Evolutionary conservation across 2,888 invertebrate genomes (phyloP).

Genomic region (Mayetiola destructor): DNA sequence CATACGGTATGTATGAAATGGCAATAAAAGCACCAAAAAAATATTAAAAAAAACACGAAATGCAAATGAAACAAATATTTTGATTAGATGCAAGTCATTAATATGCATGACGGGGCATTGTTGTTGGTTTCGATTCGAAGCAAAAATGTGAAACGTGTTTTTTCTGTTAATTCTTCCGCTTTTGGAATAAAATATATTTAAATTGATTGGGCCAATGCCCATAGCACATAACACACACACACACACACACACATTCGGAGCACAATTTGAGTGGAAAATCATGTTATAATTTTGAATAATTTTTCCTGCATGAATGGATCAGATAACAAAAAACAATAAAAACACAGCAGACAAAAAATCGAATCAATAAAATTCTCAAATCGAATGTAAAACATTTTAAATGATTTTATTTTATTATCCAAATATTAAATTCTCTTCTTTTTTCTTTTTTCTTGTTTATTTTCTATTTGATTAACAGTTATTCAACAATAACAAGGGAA

Average conservation of each 20-base stretch:
- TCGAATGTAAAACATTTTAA: not conserved
- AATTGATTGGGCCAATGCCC: too few relatives aligned
- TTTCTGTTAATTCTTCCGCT: not conserved
- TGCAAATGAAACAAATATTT: conserved; percentile 12
- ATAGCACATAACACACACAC: too few relatives aligned
- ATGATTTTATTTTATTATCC: not conserved
- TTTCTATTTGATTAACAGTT: conserved; percentile 47
- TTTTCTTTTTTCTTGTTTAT: not conserved
- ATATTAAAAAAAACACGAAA: conserved; percentile 8
- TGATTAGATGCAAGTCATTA: conserved; percentile 9
- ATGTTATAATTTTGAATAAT: too few relatives aligned
- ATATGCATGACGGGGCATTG: not conserved
- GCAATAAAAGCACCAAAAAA: too few relatives aligned
- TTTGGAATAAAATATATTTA: not conserved
- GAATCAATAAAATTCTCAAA: not conserved
- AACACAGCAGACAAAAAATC: not conserved
- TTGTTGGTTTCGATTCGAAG: conserved; percentile 2
- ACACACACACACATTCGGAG: too few relatives aligned
- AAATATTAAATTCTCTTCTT: conserved; percentile 17
- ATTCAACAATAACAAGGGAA: conserved; percentile 65
- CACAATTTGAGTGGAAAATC: too few relatives aligned
- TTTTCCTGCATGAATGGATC: too few relatives aligned
- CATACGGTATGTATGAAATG: too few relatives aligned
- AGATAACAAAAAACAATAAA: not conserved
- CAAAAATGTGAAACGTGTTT: not conserved